Evolutionary conservation across 2,797 vertebrate genomes (phyloP), one percentile per base, ranked within the genome.

Genomic region (Chelidonichthys spinosus): DNA sequence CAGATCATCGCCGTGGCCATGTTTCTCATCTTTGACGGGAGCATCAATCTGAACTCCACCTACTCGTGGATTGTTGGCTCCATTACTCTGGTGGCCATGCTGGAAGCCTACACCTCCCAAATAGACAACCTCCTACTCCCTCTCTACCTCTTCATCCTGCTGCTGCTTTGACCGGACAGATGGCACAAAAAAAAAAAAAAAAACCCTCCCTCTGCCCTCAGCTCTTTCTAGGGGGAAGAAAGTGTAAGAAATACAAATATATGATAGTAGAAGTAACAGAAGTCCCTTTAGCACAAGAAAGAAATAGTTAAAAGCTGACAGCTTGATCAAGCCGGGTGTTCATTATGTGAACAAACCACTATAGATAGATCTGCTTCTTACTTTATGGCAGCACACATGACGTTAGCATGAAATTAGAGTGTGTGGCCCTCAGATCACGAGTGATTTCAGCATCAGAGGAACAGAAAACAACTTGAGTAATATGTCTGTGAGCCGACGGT

Each of bases 41-140:
- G 87, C 8, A 95, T 99, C 63, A 96, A 97, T 69, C 92, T 99
- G 63, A 98, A 99, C 85, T 93, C 96, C 63, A 97, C 95, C 87
- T 99, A 99, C 2, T 94, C 95, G 1, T 98, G 98, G 97, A 96
- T 99, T 60, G 90, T 99, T 67, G 95, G 95, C 4, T 98, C 97
- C 13, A 95, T 99, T 84, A 92, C 94, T n/a, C 90, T 96, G 69
- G 97, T 99, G 82, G 97, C 98, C 18, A 95, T 99, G 89, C 69
- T 99, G 78, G 98, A 99, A 90, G 97, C 97, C 2, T 99, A 97
- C 76, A 99, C 98, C 0, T 95, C 94, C 8, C 98, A 99, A 80
- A 99, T 99, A 72, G 98, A 99, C 93, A 99, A 99, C 80, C 95
- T 99, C 74, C 86, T 99, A 2, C 90, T 99, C 85, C 98, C 98